Base-by-base conservation (phyloP, 2,113 vertebrate genomes). In the Tragelaphus buxtoni region DNA sequence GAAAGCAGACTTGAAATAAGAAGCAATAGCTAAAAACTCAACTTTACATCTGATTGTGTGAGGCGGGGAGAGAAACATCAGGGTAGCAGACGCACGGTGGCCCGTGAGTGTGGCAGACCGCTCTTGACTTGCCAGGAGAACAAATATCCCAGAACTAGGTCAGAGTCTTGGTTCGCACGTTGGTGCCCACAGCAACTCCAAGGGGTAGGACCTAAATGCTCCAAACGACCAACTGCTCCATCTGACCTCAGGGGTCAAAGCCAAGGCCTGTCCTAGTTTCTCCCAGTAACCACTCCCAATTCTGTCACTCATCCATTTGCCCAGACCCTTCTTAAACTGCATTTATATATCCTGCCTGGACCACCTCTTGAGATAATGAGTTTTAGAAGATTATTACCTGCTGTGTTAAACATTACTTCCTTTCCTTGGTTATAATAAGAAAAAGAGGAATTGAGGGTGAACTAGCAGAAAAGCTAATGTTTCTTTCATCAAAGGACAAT, bases 401-500 rank as follows among this genome's bases (percentile, higher is more conserved):
- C 96, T 97, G 96, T 90, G 96, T 79, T 98, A 97, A 97, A 80
- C 89, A 77, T 87, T 87, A 93, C 79, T 91, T 94, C 88, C 89
- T 96, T 97, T 92, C 95, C 56, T 53, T 81, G 83, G 95, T 90
- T 96, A 95, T 95, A 91, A 98, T 51, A 93, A 96, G 96, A 93
- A 97, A 95, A 91, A 96, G 95, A 96, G 95, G 77, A 97, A 96
- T 91, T 61, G 65, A 60, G 51, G 89, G 87, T 89, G 83, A 96
- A 74, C 83, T 32, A 51, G 79, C 65, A 61, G 58, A 97, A 58
- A 93, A 80, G 89, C 80, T 95, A 98, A 97, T 80, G 87, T 51
- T 91, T 65, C 95, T 97, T 96, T 94, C 92, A 97, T 86, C 91
- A 93, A 45, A 74, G 65, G 58, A 97, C 58, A 83, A 83, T 84